Conservation (phyloP, 2,113 vertebrate species). For the Talpa occidentalis region DNA sequence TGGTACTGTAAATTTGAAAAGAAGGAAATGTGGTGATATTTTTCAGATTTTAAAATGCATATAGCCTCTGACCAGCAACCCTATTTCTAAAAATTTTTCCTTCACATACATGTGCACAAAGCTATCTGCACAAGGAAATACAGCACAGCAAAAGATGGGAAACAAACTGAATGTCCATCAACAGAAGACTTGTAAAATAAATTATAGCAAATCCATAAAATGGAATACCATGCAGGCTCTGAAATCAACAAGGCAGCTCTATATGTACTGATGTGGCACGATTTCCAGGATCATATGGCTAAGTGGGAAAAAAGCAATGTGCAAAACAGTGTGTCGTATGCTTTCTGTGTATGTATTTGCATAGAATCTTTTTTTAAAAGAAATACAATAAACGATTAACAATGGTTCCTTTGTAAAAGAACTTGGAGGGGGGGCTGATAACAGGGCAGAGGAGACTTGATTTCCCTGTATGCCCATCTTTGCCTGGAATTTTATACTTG, state of each 20-base stretch:
- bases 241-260: conserved; percentile 52
- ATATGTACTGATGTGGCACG: conserved; percentile 32
- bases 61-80: conserved; percentile 53
- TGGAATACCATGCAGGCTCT: neutral
- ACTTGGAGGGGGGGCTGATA: neutral
- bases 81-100: conserved; percentile 44
- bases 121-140: neutral
- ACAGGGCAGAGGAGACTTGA: neutral
- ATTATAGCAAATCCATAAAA: neutral
- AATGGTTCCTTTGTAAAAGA: neutral
- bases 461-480: neutral
- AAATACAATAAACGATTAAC: neutral
- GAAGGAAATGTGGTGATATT: neutral
- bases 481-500: neutral
- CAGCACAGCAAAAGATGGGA: conserved; percentile 2
- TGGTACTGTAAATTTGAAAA: conserved; percentile 33
- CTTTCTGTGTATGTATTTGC: conserved; percentile 22
- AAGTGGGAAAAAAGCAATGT: neutral
- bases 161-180: conserved; percentile 42
- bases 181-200: conserved; percentile 25
- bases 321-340: neutral
- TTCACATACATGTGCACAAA: neutral
- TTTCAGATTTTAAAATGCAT: conserved; percentile 50
- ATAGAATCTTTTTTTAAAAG: conserved; percentile 1
- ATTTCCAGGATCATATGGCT: conserved; percentile 59